These are phyloP conservation scores for Tipula vernalis DNA, from an alignment of 2,888 invertebrate species.

Conservation along the genomic window DNA sequence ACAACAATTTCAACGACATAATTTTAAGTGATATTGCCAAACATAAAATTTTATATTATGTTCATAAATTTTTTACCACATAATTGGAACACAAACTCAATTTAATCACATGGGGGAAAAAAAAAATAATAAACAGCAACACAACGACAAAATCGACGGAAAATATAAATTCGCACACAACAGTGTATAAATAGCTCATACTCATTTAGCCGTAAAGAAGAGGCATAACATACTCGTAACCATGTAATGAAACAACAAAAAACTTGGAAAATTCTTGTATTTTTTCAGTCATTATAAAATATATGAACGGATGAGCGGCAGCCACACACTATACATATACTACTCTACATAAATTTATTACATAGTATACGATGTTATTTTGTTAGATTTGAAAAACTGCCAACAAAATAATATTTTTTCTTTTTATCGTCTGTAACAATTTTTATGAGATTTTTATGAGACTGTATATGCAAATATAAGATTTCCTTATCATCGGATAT, in stretches of 20 bases:
- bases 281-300: neutral
- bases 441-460: neutral
- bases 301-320: neutral
- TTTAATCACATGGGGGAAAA: neutral
- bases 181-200: neutral
- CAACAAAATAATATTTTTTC: neutral
- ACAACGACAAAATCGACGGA: neutral
- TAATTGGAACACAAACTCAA: neutral
- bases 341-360: neutral
- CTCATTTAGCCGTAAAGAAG: neutral
- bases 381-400: neutral
- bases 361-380: neutral
- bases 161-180: neutral
- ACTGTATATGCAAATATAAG: neutral
- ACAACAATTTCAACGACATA: neutral
- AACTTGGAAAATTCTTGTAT: neutral
- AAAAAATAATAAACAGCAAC: neutral
- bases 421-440: constrained; percentile 4
- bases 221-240: neutral
- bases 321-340: too few species aligned
- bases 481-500: neutral
- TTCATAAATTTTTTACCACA: neutral
- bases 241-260: neutral
- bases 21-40: neutral
- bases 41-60: neutral